Evolutionary conservation across 2,888 invertebrate genomes (phyloP).

Genomic region (Temnothorax ravouxi): DNA sequence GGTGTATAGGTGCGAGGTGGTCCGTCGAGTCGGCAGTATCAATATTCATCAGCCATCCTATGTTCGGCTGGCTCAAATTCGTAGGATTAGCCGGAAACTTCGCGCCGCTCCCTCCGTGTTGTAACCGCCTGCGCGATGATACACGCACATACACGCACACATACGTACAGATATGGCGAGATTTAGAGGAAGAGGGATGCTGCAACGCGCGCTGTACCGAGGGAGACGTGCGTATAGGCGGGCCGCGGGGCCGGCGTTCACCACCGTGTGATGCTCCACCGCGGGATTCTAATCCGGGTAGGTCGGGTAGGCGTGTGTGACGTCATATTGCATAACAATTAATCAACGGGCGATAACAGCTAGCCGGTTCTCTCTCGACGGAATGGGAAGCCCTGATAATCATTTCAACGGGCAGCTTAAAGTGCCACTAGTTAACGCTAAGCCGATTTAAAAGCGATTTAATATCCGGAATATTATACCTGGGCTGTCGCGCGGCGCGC

Average conservation of each 20-base stretch:
- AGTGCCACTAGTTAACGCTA: conserved; percentile 87
- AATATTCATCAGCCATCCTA: conserved; percentile 86
- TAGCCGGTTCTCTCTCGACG: conserved; percentile 79
- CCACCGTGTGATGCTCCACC: conserved; percentile 74
- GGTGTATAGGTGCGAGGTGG: conserved; percentile 58
- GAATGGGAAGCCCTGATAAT: conserved; percentile 86
- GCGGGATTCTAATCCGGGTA: conserved; percentile 84
- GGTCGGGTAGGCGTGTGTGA: conserved; percentile 81
- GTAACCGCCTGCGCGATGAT: conserved; percentile 61
- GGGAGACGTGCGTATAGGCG: conserved; percentile 45
- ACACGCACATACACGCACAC: neutral
- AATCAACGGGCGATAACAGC: conserved; percentile 86
- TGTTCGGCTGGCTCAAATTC: conserved; percentile 85
- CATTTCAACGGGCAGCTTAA: conserved; percentile 86
- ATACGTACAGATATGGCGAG: conserved; percentile 4
- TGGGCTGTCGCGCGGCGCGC: conserved; percentile 58
- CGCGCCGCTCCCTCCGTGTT: conserved; percentile 78
- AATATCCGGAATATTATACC: conserved; percentile 85
- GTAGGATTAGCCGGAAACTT: conserved; percentile 85
- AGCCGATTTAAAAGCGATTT: conserved; percentile 87
- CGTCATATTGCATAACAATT: conserved; percentile 87
- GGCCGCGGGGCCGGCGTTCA: conserved; percentile 67
- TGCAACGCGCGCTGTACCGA: conserved; percentile 3
- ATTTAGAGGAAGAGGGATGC: conserved; percentile 51
- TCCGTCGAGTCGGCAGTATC: conserved; percentile 80